Evolutionary conservation across 1,140 invertebrate species (phyloP).

Genomic region (Ephestia elutella): DNA sequence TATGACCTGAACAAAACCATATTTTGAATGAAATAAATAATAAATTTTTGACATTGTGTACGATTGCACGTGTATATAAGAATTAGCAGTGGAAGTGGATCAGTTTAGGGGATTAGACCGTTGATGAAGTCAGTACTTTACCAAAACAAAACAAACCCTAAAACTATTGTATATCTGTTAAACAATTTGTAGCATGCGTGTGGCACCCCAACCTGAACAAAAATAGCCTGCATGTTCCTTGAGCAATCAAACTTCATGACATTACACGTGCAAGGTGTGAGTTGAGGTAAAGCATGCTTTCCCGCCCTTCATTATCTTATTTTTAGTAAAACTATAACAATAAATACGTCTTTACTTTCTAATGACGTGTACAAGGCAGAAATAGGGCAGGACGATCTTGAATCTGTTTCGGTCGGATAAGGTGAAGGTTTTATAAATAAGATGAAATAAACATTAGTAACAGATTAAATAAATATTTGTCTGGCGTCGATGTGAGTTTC

Average conservation of each 20-base stretch:
- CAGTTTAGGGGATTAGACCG: too few relatives aligned
- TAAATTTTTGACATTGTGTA: too few relatives aligned
- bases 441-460: conserved; percentile 3
- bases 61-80: too few relatives aligned
- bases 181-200: conserved; percentile 29
- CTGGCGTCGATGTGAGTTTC: not conserved
- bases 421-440: conserved; percentile 10
- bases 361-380: conserved; percentile 33
- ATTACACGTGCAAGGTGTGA: conserved; percentile 65
- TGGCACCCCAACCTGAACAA: conserved; percentile 34
- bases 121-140: not conserved
- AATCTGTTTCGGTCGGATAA: conserved; percentile 2
- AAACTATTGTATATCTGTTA: conserved; percentile 7
- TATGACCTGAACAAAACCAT: too few relatives aligned
- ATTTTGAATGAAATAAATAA: too few relatives aligned
- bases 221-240: conserved; percentile 45
- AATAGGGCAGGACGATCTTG: not conserved
- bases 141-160: not conserved
- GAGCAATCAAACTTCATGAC: conserved; percentile 58
- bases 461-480: not conserved
- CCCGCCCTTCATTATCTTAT: conserved; percentile 55
- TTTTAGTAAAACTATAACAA: conserved; percentile 46
- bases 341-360: conserved; percentile 48
- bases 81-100: too few relatives aligned
- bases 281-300: conserved; percentile 48